Evolutionary conservation across 2,797 vertebrate species (phyloP).

Genomic region (Helarctos malayanus): DNA sequence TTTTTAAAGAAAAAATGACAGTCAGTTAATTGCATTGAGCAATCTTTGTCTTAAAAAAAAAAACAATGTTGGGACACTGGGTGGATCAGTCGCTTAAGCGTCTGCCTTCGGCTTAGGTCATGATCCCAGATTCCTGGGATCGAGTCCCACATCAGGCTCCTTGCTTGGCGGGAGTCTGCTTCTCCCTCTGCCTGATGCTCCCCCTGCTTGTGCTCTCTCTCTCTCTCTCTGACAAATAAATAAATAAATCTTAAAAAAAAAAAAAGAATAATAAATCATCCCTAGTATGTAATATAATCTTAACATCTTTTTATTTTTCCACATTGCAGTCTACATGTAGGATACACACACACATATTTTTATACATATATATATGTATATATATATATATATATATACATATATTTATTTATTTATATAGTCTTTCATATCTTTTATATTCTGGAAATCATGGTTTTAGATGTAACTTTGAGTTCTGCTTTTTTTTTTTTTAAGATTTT

Average conservation of each 20-base stretch:
- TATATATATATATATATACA: no score
- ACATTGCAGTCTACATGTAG: not conserved
- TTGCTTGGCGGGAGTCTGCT: no score
- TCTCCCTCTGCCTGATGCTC: no score
- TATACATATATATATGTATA: no score
- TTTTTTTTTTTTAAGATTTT: not conserved
- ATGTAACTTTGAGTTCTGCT: constrained; percentile 42
- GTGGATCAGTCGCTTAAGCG: not conserved
- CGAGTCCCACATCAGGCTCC: no score
- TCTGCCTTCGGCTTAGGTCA: not conserved
- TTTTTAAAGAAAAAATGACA: constrained; percentile 57
- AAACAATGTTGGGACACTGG: not conserved
- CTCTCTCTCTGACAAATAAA: no score
- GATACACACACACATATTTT: not conserved
- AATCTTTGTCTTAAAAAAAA: constrained; percentile 15
- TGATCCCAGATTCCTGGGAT: no score
- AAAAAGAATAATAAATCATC: not conserved
- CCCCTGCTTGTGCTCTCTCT: no score
- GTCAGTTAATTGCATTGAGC: constrained; percentile 33
- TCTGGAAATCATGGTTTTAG: constrained; percentile 27
- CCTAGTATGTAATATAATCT: not conserved
- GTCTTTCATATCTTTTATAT: not conserved
- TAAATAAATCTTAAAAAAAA: not conserved
- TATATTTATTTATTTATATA: not conserved
- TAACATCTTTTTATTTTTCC: constrained; percentile 53